These are phyloP conservation scores for Neopelma chrysocephalum DNA, from an alignment of 2,797 vertebrate species.

Conservation along the genomic window DNA sequence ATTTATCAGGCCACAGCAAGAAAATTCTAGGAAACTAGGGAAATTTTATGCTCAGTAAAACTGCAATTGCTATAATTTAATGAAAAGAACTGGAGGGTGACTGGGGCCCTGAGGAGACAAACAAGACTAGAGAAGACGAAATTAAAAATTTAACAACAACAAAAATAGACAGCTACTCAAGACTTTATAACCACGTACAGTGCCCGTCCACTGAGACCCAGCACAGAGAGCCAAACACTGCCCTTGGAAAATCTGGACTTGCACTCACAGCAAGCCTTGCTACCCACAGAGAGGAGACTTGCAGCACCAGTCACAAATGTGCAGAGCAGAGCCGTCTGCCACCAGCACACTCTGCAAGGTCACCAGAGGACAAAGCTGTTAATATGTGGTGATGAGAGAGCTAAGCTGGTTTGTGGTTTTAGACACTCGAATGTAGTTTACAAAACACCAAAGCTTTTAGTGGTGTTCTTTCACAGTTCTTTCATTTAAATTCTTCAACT, in stretches of 20 bases:
- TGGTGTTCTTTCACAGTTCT: neutral
- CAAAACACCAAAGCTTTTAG: conserved; percentile 9
- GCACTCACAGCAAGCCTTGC: neutral
- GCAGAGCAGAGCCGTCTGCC: neutral
- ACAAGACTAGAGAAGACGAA: neutral
- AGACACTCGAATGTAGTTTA: neutral
- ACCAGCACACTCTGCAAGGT: neutral
- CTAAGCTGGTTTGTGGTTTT: neutral
- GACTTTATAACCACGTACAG: neutral
- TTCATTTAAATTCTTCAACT: neutral
- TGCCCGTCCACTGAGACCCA: neutral
- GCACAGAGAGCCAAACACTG: neutral
- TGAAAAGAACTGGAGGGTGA: conserved; percentile 19
- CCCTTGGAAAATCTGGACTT: neutral
- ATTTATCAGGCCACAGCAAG: conserved; percentile 36
- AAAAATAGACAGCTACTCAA: conserved; percentile 26
- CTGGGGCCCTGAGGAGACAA: neutral
- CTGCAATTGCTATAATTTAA: conserved; percentile 26
- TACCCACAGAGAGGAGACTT: neutral
- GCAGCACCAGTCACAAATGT: neutral
- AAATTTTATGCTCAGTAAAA: conserved; percentile 48
- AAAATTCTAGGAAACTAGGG: conserved; percentile 42
- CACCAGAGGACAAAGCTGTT: conserved; percentile 12
- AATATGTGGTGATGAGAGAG: neutral
- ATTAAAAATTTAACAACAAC: conserved; percentile 54